These are phyloP conservation scores for Carposina sasakii DNA, from an alignment of 1,140 invertebrate species.

Conservation along the genomic window DNA sequence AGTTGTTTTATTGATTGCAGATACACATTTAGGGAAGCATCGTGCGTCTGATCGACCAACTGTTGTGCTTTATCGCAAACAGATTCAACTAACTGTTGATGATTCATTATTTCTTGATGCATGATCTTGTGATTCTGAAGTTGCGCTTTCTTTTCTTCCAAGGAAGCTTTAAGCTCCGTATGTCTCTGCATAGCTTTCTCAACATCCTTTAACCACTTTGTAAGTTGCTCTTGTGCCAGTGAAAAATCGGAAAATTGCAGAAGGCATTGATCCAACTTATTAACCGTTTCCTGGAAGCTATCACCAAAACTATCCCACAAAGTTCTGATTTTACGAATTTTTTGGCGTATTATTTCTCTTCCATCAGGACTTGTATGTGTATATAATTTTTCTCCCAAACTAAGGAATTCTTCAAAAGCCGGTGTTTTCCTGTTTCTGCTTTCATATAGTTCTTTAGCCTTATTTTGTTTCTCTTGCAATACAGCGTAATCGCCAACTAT, in stretches of 20 bases:
- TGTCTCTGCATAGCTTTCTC: conserved; percentile 93
- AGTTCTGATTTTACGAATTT: conserved; percentile 86
- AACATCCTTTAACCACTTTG: conserved; percentile 93
- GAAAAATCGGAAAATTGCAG: conserved; percentile 92
- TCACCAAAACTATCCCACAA: conserved; percentile 92
- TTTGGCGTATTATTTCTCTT: conserved; percentile 91
- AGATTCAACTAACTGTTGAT: conserved; percentile 90
- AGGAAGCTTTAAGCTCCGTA: conserved; percentile 89
- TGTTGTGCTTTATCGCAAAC: conserved; percentile 94
- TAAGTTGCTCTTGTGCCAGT: conserved; percentile 90
- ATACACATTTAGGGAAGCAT: conserved; percentile 88
- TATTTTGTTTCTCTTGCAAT: conserved; percentile 88
- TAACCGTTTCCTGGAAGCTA: conserved; percentile 82
- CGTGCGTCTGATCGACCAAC: conserved; percentile 91
- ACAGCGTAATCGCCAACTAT: conserved; percentile 90
- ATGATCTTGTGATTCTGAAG: conserved; percentile 95
- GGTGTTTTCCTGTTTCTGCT: conserved; percentile 85
- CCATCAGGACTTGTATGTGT: conserved; percentile 94
- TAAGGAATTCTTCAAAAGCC: conserved; percentile 89
- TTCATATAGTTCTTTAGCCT: conserved; percentile 87
- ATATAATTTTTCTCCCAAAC: conserved; percentile 93
- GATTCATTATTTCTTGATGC: conserved; percentile 95
- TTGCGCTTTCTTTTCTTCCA: conserved; percentile 96
- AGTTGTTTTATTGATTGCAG: conserved; percentile 91
- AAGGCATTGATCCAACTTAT: conserved; percentile 90